Conservation (phyloP, 2,113 vertebrate species). For the Danionella cerebrum region DNA sequence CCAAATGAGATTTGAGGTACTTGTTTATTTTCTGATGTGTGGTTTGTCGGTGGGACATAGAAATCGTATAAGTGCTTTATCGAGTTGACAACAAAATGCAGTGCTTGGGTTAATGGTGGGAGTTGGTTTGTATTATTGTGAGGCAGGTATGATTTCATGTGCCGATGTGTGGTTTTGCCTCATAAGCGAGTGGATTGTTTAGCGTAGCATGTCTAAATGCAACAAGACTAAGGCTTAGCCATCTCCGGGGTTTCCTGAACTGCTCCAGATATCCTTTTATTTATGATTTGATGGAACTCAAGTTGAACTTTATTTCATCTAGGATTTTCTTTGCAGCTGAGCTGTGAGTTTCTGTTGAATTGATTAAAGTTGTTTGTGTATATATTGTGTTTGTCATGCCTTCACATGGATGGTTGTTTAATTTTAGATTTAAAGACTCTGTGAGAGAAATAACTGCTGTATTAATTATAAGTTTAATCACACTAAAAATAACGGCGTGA, state of each 20-base stretch:
- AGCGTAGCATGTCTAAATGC: conserved; percentile 15
- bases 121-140: conserved; percentile 6
- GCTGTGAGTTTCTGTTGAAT: conserved; percentile 37
- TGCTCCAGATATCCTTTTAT: conserved; percentile 27
- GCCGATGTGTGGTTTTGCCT: neutral
- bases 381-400: neutral
- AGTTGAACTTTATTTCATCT: conserved; percentile 50
- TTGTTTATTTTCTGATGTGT: neutral
- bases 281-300: conserved; percentile 50
- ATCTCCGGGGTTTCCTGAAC: conserved; percentile 22
- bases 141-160: neutral
- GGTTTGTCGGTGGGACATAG: neutral
- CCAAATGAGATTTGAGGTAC: neutral
- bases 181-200: conserved; percentile 4
- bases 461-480: too few species aligned
- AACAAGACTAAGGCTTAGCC: conserved; percentile 41
- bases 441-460: too few species aligned
- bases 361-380: neutral
- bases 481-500: too few species aligned
- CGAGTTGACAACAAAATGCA: neutral
- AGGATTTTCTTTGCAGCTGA: conserved; percentile 41
- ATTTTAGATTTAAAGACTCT: conserved; percentile 1
- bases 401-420: neutral
- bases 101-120: neutral
- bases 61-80: neutral